Evolutionary conservation across 2,113 vertebrate genomes (phyloP), one percentile per base, ranked within the genome.

Genomic region (Corythornis cristatus): DNA sequence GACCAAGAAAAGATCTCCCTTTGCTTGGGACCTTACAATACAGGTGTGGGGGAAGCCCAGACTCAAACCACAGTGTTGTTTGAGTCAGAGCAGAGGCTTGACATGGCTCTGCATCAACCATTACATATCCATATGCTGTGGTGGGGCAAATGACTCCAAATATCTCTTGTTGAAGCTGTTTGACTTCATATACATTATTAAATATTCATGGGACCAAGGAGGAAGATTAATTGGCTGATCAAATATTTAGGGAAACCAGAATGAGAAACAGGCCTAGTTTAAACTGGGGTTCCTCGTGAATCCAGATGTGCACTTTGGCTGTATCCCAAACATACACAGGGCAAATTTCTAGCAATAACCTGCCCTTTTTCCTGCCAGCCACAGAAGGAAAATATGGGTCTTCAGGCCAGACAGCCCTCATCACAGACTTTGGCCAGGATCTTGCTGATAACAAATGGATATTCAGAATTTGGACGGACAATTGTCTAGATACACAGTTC

Each of bases 391-490:
- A 65, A 64, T 8, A 28, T 66, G 61, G 3, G 15, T 67, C 56
- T 64, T 37, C n/a, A 89, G 33, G 33, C 43, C 45, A 80, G 46
- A 65, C 8, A 70, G 2, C 6, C 70, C n/a, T 46, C 48, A 48
- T 29, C 71, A 26, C 11, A 56, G 28, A n/a, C 31, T 75, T 81
- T 16, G 25, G n/a, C 10, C n/a, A 61, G 62, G 79, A n/a, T 76
- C 58, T 23, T 56, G 66, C 12, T 71, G 31, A 65, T 73, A 60
- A 85, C 18, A 83, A 93, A 61, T 37, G 60, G 22, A 22, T 68
- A 17, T 48, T 56, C 42, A 80, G 76, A 53, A 76, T 93, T 88
- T 77, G 23, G n/a, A 61, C 45, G 80, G n/a, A 79, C 71, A 57
- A 35, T 51, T 0, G 0, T 35, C 45, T 72, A 71, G 40, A 58